Evolutionary conservation across 2,113 vertebrate species (phyloP).

Genomic region (Drymodes brunneopygia): DNA sequence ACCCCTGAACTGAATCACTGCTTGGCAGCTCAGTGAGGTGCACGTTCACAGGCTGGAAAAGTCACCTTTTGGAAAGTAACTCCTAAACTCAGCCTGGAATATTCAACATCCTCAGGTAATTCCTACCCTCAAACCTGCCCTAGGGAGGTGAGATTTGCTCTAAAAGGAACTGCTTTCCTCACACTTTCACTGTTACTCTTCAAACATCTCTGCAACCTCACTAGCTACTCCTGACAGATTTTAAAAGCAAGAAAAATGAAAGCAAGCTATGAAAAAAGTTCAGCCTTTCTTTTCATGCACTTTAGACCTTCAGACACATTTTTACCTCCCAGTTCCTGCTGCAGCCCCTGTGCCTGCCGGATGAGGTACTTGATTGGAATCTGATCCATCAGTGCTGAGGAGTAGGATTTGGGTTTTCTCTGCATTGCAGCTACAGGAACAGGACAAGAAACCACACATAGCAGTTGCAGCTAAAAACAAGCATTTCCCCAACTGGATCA

Average conservation of each 20-base stretch:
- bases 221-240: not conserved
- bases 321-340: conserved; percentile 93
- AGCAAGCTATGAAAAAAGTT: not conserved
- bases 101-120: not conserved
- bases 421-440: conserved; percentile 86
- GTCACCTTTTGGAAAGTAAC: not conserved
- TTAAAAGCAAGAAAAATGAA: not conserved
- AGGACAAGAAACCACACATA: not conserved
- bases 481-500: not conserved
- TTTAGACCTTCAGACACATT: not conserved
- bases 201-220: not conserved
- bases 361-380: conserved; percentile 98
- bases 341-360: conserved; percentile 92
- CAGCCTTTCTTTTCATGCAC: not conserved
- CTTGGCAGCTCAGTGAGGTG: not conserved
- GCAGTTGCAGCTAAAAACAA: not conserved
- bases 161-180: not conserved
- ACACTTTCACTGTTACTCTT: not conserved
- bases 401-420: conserved; percentile 95
- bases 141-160: not conserved
- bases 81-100: not conserved
- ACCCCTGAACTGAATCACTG: not conserved
- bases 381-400: conserved; percentile 94
- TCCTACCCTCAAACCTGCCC: not conserved
- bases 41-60: not conserved